Base-by-base conservation (phyloP, 2,888 invertebrate species). In the Apodemia mormo region DNA sequence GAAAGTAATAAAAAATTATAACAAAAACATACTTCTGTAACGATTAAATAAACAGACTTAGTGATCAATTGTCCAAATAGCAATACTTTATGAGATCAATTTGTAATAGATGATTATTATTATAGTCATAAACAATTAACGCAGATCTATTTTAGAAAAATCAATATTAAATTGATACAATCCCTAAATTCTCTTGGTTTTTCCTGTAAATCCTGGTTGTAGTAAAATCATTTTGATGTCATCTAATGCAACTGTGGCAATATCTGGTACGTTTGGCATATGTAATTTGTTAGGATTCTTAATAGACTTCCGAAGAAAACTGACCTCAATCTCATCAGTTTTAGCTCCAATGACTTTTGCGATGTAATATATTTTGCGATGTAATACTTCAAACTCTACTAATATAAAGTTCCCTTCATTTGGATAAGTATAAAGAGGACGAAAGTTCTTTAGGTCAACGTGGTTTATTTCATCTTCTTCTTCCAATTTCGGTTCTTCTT, bases 211-310 rank as follows among this genome's bases (percentile, higher is more conserved):
- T 22, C 54, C 22, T 54, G 54, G 54, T 22, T 54, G 54, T 10
- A 22, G 54, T 54, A 54, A 54, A 54, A 54, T 54, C 54, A 54
- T 54, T 54, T 54, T 54, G 8, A 54, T 54, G 22, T 54, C 54
- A n/a, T 54, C 10, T 10, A 54, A 54, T 10, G 22, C 22, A 10
- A 54, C 54, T 54, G 54, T 54, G 8, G n/a, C 54, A 54, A 54
- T n/a, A 54, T 54, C 54, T n/a, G 54, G 6, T 10, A 54, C 54
- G 10, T 54, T 54, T 54, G 54, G 54, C 8, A 54, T 10, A n/a
- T 54, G 54, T 22, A 54, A 54, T 54, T n/a, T 54, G 10, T 54
- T 22, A 7, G n/a, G n/a, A 54, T 54, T 54, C 7, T 54, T 54
- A 22, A 54, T 10, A n/a, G 54, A 54, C 54, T 54, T 54, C 22